A percentile compares a stretch with the other conserved stretches of the same genome.
Evolutionary conservation across 2,113 vertebrate species (phyloP).

Genomic region (Chitala chitala): DNA sequence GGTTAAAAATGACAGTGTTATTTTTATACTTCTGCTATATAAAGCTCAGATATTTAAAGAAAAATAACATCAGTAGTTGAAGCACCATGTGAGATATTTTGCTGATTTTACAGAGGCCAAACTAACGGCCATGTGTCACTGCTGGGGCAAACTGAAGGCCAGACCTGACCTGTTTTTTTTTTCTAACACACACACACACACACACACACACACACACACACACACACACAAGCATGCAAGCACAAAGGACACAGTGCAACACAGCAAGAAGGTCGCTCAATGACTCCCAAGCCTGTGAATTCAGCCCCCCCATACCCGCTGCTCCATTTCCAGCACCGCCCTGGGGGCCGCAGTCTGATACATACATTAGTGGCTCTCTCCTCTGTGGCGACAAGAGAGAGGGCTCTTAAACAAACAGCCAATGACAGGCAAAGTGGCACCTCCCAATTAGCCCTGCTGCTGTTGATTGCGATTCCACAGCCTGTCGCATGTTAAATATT

Average conservation of each 20-base stretch:
- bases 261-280: slow-evolving; percentile 59
- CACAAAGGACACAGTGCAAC: slow-evolving; percentile 10
- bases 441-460: slow-evolving; percentile 44
- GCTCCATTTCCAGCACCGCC: slow-evolving; percentile 54
- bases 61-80: too few relatives aligned
- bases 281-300: slow-evolving; percentile 41
- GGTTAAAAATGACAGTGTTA: background rate
- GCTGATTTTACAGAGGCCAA: background rate
- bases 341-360: slow-evolving; percentile 52
- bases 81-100: background rate
- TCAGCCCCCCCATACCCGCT: slow-evolving; percentile 44
- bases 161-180: slow-evolving; percentile 20
- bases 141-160: slow-evolving; percentile 15
- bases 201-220: slow-evolving; percentile 4
- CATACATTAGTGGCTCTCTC: slow-evolving; percentile 58
- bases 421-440: slow-evolving; percentile 57
- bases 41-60: too few relatives aligned
- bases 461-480: background rate
- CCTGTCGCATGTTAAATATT: slow-evolving; percentile 31
- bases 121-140: slow-evolving; percentile 23
- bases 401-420: slow-evolving; percentile 55
- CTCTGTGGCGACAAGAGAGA: slow-evolving; percentile 42
- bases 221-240: slow-evolving; percentile 8
- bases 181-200: slow-evolving; percentile 3
- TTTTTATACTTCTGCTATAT: too few relatives aligned